Conservation (phyloP, 2,888 invertebrate species). For the Thalpophila matura region DNA sequence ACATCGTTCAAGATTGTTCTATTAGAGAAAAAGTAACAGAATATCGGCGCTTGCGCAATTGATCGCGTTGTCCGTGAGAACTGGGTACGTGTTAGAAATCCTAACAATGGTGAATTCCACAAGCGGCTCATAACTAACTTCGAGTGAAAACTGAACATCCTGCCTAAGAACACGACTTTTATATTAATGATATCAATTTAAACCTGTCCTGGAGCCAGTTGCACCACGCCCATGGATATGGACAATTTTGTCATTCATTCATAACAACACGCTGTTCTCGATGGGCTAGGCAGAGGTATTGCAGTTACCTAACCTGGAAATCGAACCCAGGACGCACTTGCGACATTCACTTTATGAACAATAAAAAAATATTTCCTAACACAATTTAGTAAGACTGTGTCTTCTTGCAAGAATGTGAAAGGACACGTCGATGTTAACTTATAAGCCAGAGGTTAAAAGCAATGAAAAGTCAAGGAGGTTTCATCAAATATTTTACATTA, state of each 20-base stretch:
- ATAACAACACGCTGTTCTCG: too few relatives aligned
- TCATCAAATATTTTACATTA: constrained; percentile 8
- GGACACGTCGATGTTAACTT: constrained; percentile 18
- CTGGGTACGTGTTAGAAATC: constrained; percentile 84
- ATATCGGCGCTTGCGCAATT: constrained; percentile 71
- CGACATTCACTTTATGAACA: not conserved
- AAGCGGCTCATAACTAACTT: constrained; percentile 66
- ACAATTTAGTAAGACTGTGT: too few relatives aligned
- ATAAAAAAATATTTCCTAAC: too few relatives aligned
- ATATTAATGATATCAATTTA: constrained; percentile 52
- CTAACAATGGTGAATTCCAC: constrained; percentile 75
- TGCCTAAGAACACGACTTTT: constrained; percentile 55
- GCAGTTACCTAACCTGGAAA: too few relatives aligned
- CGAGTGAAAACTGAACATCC: constrained; percentile 69
- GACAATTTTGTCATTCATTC: too few relatives aligned
- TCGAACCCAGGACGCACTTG: too few relatives aligned
- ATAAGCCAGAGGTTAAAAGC: constrained; percentile 35
- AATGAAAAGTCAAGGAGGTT: constrained; percentile 43
- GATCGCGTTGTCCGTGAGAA: constrained; percentile 79
- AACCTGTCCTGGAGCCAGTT: not conserved
- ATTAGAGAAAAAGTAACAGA: constrained; percentile 64
- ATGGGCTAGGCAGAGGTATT: too few relatives aligned
- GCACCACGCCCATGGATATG: not conserved
- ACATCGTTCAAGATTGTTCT: constrained; percentile 55
- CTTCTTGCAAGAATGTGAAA: constrained; percentile 34